A percentile compares a stretch with the other conserved stretches of the same genome.
These are phyloP conservation scores for Lycodopsis pacificus DNA, from an alignment of 2,797 vertebrate species.

Conservation along the genomic window DNA sequence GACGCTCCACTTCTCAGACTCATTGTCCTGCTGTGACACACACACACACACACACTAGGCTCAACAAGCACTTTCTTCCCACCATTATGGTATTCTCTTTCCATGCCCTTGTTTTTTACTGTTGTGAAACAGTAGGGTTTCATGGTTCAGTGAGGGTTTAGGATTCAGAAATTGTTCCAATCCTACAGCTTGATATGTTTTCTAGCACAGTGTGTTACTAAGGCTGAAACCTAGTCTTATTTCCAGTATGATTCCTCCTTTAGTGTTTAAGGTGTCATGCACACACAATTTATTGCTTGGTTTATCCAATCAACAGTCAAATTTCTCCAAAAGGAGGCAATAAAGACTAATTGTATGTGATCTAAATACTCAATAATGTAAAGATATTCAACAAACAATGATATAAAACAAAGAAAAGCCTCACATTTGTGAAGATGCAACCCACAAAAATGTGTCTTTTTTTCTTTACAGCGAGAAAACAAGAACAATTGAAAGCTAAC, in stretches of 20 bases:
- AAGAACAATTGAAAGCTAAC: conserved; percentile 37
- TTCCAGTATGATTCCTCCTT: neutral
- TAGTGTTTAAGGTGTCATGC: neutral
- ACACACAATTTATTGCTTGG: too few relatives aligned
- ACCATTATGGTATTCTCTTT: conserved; percentile 37
- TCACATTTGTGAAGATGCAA: neutral
- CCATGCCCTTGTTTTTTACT: neutral
- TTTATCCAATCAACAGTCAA: neutral
- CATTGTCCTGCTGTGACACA: conserved; percentile 69
- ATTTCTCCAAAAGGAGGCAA: neutral
- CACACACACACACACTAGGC: neutral
- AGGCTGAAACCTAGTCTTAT: neutral
- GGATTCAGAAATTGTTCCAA: conserved; percentile 1
- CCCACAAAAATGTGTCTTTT: neutral
- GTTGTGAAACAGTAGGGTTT: conserved; percentile 9
- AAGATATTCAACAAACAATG: neutral
- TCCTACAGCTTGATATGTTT: neutral
- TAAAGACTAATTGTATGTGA: neutral
- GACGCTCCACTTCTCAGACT: conserved; percentile 70
- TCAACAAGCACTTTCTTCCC: conserved; percentile 39
- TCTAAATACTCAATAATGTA: neutral
- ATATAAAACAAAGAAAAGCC: neutral
- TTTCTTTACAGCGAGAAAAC: neutral
- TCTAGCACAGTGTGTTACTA: neutral
- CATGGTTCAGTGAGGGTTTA: conserved; percentile 19